Base-by-base conservation (phyloP, 2,113 vertebrate genomes). In the Charina bottae region DNA sequence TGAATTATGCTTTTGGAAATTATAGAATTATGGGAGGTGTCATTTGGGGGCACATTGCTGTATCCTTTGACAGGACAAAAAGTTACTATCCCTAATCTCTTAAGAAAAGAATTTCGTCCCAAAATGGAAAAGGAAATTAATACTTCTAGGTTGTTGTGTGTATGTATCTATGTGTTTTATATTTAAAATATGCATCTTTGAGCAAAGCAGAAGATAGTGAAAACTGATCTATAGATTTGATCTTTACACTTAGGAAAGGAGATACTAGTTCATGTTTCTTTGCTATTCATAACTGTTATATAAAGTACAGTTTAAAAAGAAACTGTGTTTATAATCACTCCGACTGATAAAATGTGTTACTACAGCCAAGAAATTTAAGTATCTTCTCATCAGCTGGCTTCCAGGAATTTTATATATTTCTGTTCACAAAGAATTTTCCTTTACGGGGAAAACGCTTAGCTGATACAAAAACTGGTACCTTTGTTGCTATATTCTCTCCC, bases 201-300 rank as follows among this genome's bases (percentile, higher is more conserved):
- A 92, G 33, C 42, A 4, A 28, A 56, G n/a, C 21, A 46, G 55
- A 59, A 72, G 56, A 88, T 7, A 90, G 55, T 9, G 89, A 85
- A 85, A 92, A 83, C 58, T 53, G 87, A 42, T 15, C n/a, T 46
- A 93, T 89, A 21, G 68, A 46, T 90, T 89, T 90, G 0, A 23
- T 78, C 46, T 91, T 92, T 17, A 64, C 13, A 72, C 12, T 89
- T 78, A 54, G 2, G 92, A 91, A 94, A 88, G 91, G 86, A 91
- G 83, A 68, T 94, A 89, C 46, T 91, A 90, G 85, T n/a, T 60
- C 56, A 53, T 3, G 54, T 37, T 37, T 60, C 21, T 60, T 12
- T 83, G 54, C 72, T 89, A 12, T 83, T 83, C 37, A 6, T 64
- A 89, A 78, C n/a, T 42, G 26, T 10, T 42, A 56, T 24, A 64